Conservation (phyloP, 2,113 vertebrate genomes). For the Elephantulus edwardii region DNA sequence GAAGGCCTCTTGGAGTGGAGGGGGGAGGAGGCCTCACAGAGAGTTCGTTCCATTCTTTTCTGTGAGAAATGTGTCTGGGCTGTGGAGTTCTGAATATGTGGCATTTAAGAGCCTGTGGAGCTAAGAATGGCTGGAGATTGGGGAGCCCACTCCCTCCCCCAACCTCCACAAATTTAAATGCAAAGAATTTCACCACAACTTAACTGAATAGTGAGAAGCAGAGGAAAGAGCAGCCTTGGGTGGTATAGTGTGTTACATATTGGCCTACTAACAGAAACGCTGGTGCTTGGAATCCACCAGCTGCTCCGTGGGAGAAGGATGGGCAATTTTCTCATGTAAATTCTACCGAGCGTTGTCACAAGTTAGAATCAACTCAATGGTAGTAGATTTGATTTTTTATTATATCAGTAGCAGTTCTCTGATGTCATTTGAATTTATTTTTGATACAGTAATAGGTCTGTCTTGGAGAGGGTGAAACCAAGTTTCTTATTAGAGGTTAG, state of each 20-base stretch:
- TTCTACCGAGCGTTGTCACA: too few relatives aligned
- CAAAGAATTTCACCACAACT: not conserved
- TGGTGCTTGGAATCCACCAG: too few relatives aligned
- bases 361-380: too few relatives aligned
- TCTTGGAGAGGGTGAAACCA: too few relatives aligned
- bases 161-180: not conserved
- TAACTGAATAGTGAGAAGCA: not conserved
- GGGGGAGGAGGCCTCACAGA: not conserved
- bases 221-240: not conserved
- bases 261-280: too few relatives aligned
- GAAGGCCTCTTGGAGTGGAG: not conserved
- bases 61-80: not conserved
- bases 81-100: not conserved
- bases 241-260: too few relatives aligned
- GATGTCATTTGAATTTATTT: not conserved
- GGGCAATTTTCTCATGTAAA: too few relatives aligned
- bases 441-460: too few relatives aligned
- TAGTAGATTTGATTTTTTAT: too few relatives aligned
- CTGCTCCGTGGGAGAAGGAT: too few relatives aligned
- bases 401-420: accelerated
- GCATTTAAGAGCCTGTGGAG: not conserved
- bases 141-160: not conserved
- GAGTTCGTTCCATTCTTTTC: not conserved
- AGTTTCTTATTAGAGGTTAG: too few relatives aligned
- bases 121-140: not conserved